Conservation (phyloP, 2,113 vertebrate genomes). For the Nesogale talazaci region DNA sequence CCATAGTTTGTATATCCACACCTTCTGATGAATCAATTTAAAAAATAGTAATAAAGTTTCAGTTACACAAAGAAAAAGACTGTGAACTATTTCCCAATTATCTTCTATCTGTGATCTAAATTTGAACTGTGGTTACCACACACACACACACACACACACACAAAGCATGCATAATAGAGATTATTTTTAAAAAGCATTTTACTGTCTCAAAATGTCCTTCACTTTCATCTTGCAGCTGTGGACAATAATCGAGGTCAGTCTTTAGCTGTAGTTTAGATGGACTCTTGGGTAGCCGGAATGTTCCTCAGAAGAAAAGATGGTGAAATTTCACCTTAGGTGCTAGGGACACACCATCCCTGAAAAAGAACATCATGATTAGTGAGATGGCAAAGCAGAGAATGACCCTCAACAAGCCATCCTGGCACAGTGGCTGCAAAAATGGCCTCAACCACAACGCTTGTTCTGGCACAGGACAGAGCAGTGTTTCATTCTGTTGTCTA, state of each 20-base stretch:
- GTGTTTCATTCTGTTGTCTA: background rate
- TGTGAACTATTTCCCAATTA: background rate
- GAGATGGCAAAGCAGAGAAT: background rate
- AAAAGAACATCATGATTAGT: background rate
- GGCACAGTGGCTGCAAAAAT: background rate
- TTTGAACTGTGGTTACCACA: background rate
- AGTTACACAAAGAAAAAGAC: conserved; percentile 6
- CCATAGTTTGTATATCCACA: background rate
- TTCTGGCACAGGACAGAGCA: background rate
- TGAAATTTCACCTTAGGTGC: background rate
- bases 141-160: too few relatives aligned
- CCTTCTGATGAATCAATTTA: background rate
- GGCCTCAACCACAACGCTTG: background rate
- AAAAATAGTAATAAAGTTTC: background rate
- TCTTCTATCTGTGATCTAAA: background rate
- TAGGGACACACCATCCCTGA: background rate
- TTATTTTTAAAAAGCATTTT: background rate
- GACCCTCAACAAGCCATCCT: background rate
- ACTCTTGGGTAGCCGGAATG: background rate
- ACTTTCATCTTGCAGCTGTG: background rate
- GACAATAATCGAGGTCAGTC: background rate
- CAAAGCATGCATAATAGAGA: background rate
- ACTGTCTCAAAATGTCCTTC: background rate
- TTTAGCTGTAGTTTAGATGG: background rate
- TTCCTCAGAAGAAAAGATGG: background rate